Evolutionary conservation across 92 coral and sea anemone species (phyloP), one percentile per base, ranked within the genome.

Genomic region (Blastomussa wellsi): DNA sequence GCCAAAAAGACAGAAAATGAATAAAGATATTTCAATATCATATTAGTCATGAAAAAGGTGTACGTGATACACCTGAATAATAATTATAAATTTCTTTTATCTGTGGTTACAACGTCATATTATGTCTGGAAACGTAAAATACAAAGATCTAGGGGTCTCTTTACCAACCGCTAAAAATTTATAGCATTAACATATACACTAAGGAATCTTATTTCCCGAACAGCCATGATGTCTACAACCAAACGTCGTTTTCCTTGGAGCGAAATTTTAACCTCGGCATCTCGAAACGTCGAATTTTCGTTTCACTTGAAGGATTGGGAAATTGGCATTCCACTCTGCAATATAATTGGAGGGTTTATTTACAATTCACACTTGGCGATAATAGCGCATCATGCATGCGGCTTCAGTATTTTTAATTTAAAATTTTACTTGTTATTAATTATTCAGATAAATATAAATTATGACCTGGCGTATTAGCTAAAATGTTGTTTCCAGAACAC

Each of bases 351-450:
- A 24, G 29, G 44, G 1, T 12, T 26, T 29, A 28, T 26, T 26
- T 62, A 33, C 10, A 26, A 62, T 29, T n/a, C 67, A 26, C 33
- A 33, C 67, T 60, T 14, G 24, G 0, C 29, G 53, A 51, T 28
- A 62, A 29, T 62, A 62, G 3, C 35, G 11, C n/a, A n/a, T n/a
- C n/a, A n/a, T n/a, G n/a, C 35, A 12, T 28, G 32, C 68, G 2
- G 68, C 24, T 28, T 57, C 65, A 57, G 65, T n/a, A 38, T 72
- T 39, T n/a, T 41, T 39, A 9, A 33, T 72, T 4, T n/a, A 52
- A 41, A 72, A n/a, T 72, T 72, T 36, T 20, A 24, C 77, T 44
- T 22, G 51, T 41, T 41, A 73, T 73, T 41, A 73, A 73, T 73
- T 41, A 73, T 41, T 73, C 53, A 37, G 33, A 72, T 72, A 70